phyloP scores from a whole-genome alignment of 1,140 invertebrate genomes.

The Drosophila insularis region DNA sequence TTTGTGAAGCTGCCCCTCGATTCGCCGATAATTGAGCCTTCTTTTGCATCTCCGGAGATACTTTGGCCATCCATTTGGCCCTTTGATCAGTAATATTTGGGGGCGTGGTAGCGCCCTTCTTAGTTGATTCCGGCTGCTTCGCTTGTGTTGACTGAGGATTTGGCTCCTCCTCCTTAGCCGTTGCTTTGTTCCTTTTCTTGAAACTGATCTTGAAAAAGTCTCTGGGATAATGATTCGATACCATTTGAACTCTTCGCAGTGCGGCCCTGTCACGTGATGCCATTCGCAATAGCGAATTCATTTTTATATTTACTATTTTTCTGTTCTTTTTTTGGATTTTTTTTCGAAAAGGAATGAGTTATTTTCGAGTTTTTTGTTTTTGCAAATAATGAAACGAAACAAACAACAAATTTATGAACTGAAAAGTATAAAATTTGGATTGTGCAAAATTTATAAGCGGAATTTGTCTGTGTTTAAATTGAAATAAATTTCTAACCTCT shows the following conservation, averaged over 20 bases:
- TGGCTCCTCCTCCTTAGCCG: neutral
- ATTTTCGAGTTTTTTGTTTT: conserved; percentile 26
- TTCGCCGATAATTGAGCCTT: conserved; percentile 9
- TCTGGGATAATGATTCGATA: conserved; percentile 7
- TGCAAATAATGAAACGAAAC: neutral
- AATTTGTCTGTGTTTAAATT: neutral
- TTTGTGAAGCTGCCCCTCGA: neutral
- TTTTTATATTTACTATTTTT: neutral
- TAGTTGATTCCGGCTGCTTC: neutral
- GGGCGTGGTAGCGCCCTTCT: neutral
- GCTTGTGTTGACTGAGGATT: neutral
- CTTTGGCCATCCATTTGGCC: conserved; percentile 65
- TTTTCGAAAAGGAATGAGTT: neutral
- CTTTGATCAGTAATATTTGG: conserved; percentile 52
- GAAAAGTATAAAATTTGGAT: conserved; percentile 3
- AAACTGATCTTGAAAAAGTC: conserved; percentile 57
- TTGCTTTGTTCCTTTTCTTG: conserved; percentile 17
- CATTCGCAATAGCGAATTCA: conserved; percentile 33
- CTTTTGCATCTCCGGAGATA: conserved; percentile 43
- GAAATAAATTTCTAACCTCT: neutral
- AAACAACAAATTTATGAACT: neutral
- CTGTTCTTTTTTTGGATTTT: neutral
- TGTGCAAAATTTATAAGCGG: neutral
- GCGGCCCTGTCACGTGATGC: neutral
- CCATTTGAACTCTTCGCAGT: neutral